Conservation (phyloP, 2,797 vertebrate species). For the Eremophila alpestris region DNA sequence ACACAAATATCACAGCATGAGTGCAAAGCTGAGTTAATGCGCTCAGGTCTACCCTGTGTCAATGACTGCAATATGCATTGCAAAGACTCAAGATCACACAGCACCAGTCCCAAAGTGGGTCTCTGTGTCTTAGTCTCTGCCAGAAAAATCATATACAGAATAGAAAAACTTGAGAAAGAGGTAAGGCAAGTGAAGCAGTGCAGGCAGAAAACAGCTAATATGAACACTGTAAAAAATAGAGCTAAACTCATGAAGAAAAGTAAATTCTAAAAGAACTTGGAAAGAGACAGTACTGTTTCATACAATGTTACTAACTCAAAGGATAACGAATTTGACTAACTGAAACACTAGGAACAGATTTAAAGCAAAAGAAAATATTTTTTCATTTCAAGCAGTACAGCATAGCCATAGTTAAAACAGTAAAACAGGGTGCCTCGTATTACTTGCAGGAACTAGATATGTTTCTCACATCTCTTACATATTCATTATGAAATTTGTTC, state of each 20-base stretch:
- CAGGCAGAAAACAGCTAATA: background rate
- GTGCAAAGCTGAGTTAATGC: background rate
- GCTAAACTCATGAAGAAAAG: background rate
- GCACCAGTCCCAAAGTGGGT: background rate
- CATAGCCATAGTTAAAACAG: background rate
- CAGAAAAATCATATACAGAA: background rate
- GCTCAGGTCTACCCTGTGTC: background rate
- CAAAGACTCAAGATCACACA: background rate
- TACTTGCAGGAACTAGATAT: background rate
- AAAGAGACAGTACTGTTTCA: background rate
- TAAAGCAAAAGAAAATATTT: background rate
- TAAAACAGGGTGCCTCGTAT: background rate
- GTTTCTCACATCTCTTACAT: background rate
- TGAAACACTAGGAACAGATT: background rate
- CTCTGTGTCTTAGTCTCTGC: background rate
- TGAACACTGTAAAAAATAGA: rapidly evolving
- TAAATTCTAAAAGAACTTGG: background rate
- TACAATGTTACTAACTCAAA: background rate
- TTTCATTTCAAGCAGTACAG: background rate
- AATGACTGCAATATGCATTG: background rate
- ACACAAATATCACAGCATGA: background rate
- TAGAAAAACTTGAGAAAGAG: background rate
- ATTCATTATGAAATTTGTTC: background rate
- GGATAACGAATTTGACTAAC: background rate
- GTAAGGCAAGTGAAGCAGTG: background rate